Evolutionary conservation across 2,888 invertebrate species (phyloP).

Genomic region (Reticulitermes lucifugus): DNA sequence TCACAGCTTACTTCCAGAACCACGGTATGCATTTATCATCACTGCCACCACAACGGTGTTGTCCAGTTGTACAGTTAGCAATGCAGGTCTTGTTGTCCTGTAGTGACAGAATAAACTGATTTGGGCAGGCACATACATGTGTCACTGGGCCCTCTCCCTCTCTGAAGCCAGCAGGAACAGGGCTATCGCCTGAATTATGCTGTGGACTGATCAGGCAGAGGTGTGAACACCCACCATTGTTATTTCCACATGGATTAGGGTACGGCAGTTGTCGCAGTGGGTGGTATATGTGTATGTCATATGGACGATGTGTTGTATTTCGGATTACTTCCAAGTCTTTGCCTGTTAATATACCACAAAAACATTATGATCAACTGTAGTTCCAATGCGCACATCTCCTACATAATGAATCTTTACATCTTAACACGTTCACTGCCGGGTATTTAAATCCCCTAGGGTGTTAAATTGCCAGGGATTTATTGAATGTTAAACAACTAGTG

Average conservation of each 20-base stretch:
- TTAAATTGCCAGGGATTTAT: no score
- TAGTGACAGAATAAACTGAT: conserved; percentile 84
- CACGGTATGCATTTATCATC: conserved; percentile 82
- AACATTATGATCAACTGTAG: no score
- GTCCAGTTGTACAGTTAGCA: conserved; percentile 93
- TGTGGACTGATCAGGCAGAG: conserved; percentile 64
- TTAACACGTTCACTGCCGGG: no score
- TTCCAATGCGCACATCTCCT: no score
- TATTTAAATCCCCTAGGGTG: no score
- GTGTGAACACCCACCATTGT: conserved; percentile 93
- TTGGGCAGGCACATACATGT: conserved; percentile 93
- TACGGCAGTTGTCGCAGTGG: conserved; percentile 87
- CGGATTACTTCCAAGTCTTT: conserved; percentile 73
- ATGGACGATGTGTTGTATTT: conserved; percentile 95
- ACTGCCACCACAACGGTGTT: conserved; percentile 79
- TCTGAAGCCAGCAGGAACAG: conserved; percentile 75
- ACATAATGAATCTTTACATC: no score
- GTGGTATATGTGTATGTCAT: conserved; percentile 94
- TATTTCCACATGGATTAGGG: conserved; percentile 88
- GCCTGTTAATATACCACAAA: conserved; percentile 58
- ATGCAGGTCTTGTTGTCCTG: conserved; percentile 88
- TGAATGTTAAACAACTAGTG: no score
- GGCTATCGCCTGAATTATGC: background rate
- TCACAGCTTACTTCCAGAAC: conserved; percentile 78
- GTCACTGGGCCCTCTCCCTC: conserved; percentile 80